Conservation (phyloP, 2,797 vertebrate species). For the Hypotaenidia philippensis region DNA sequence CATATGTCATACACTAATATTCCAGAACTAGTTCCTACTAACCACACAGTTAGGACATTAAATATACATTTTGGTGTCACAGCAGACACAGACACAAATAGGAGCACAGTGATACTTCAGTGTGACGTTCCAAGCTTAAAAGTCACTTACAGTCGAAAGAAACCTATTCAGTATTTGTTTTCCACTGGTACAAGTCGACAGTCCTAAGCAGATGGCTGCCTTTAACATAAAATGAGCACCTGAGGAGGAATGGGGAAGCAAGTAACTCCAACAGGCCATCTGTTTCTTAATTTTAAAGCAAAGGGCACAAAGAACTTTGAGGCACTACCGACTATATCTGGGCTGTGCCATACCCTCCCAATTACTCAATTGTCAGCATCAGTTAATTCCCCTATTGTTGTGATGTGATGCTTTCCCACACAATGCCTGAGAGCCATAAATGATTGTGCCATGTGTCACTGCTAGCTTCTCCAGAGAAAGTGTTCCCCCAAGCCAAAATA, state of each 20-base stretch:
- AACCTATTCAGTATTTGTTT: constrained; percentile 64
- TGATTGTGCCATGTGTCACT: constrained; percentile 20
- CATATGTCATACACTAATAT: not conserved
- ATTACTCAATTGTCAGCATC: constrained; percentile 32
- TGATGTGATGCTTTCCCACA: not conserved
- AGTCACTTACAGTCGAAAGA: constrained; percentile 54
- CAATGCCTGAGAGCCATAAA: not conserved
- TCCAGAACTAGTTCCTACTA: not conserved
- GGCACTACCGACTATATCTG: constrained; percentile 27
- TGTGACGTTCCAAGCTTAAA: constrained; percentile 29
- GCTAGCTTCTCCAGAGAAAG: constrained; percentile 1
- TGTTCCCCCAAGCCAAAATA: constrained; percentile 32
- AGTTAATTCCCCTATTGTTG: not conserved
- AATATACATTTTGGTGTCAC: constrained; percentile 15
- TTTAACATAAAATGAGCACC: constrained; percentile 75
- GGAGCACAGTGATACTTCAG: not conserved
- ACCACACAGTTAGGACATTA: constrained; percentile 13
- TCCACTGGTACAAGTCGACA: constrained; percentile 62
- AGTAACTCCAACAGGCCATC: constrained; percentile 65
- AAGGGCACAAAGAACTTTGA: constrained; percentile 61
- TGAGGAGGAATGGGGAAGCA: constrained; percentile 50
- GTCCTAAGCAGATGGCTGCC: constrained; percentile 74
- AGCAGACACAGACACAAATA: constrained; percentile 27
- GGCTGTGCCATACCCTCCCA: constrained; percentile 5
- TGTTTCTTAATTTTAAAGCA: constrained; percentile 74